Conservation (phyloP, 2,797 vertebrate species). For the Decapterus maruadsi region DNA sequence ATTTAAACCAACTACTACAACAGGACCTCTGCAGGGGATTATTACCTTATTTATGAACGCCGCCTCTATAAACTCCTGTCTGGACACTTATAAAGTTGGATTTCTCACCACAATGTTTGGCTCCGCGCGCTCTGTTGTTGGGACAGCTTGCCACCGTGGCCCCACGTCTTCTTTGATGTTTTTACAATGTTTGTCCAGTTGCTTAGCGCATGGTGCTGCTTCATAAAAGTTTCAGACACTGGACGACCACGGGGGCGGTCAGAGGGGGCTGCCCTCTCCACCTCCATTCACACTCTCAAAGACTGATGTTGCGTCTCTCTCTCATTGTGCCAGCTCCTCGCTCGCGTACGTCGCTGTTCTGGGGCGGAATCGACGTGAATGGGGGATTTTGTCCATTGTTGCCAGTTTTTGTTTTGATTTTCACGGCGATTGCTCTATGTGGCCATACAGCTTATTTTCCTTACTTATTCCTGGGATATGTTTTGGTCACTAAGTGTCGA, state of each 20-base stretch:
- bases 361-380: conserved; percentile 21
- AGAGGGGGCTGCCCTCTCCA: conserved; percentile 79
- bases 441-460: neutral
- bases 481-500: conserved; percentile 15
- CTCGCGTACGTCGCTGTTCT: conserved; percentile 35
- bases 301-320: conserved; percentile 70
- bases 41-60: conserved; percentile 40
- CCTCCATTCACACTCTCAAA: conserved; percentile 78
- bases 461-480: neutral
- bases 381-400: conserved; percentile 27
- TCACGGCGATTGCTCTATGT: conserved; percentile 4
- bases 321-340: conserved; percentile 71
- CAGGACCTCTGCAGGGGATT: neutral
- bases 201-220: conserved; percentile 78
- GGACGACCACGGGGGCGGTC: conserved; percentile 76
- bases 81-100: conserved; percentile 63
- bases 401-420: conserved; percentile 28
- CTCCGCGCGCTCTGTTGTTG: conserved; percentile 63
- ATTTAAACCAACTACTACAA: neutral
- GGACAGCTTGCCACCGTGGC: conserved; percentile 58
- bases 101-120: conserved; percentile 76
- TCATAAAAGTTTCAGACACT: conserved; percentile 81
- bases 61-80: conserved; percentile 70
- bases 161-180: conserved; percentile 85
- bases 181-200: conserved; percentile 91